Conservation (phyloP, 2,888 invertebrate genomes). For the Mycalesis mineus region DNA sequence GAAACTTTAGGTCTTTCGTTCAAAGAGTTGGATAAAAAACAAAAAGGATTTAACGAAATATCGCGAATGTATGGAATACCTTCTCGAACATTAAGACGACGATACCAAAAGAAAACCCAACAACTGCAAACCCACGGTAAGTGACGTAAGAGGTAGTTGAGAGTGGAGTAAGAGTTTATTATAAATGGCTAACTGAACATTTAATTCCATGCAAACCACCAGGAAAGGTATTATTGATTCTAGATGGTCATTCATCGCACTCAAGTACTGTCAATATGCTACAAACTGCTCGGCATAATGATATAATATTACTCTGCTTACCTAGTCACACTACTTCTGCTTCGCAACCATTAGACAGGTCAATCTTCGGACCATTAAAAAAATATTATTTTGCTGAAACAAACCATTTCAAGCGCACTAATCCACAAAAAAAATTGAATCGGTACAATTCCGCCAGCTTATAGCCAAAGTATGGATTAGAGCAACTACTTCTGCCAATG, state of each 20-base stretch:
- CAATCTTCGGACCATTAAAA: conserved; percentile 34
- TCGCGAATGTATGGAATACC: too few species aligned
- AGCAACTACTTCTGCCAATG: not conserved
- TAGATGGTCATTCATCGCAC: conserved; percentile 39
- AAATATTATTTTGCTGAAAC: conserved; percentile 24
- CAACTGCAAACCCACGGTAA: too few species aligned
- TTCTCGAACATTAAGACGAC: too few species aligned
- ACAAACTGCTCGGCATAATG: conserved; percentile 29
- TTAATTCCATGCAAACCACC: too few species aligned
- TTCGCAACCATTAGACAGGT: conserved; percentile 15
- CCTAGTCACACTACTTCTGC: conserved; percentile 21
- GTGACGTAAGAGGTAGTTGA: too few species aligned
- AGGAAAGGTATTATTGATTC: conserved; percentile 35
- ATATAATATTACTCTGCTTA: conserved; percentile 33
- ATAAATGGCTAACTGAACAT: too few species aligned
- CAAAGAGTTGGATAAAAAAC: too few species aligned
- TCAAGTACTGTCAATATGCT: conserved; percentile 31
- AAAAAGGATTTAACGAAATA: too few species aligned
- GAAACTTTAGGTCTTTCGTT: too few species aligned
- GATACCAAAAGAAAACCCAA: too few species aligned
- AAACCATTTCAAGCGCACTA: conserved; percentile 28
- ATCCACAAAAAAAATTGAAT: conserved; percentile 29
- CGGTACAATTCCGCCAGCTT: conserved; percentile 27
- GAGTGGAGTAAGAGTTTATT: too few species aligned
- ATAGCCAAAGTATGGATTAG: not conserved